phyloP scores from a whole-genome alignment of 1,140 invertebrate genomes.

The Andricus grossulariae region DNA sequence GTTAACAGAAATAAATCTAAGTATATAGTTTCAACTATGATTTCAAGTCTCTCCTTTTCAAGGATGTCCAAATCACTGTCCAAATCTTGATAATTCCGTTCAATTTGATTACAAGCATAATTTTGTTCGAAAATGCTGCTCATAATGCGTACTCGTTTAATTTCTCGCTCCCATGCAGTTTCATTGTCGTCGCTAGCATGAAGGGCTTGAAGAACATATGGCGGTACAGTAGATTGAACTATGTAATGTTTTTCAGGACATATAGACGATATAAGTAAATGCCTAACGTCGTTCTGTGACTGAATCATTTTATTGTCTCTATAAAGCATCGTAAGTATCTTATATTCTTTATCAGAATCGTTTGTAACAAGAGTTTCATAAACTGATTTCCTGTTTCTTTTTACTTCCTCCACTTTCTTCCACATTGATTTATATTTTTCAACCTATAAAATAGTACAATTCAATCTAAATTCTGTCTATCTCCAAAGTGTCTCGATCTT shows the following conservation, averaged over 20 bases:
- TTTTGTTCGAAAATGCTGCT: conserved; percentile 79
- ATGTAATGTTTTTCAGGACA: conserved; percentile 19
- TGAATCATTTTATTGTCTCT: neutral
- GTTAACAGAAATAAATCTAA: conserved; percentile 82
- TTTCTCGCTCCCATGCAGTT: conserved; percentile 65
- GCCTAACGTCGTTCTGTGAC: neutral
- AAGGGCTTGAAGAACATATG: conserved; percentile 36
- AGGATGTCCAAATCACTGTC: conserved; percentile 81
- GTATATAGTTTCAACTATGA: conserved; percentile 80
- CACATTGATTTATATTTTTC: conserved; percentile 56
- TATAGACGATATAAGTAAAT: neutral
- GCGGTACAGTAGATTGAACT: conserved; percentile 29
- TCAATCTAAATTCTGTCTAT: no score
- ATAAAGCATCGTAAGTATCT: conserved; percentile 29
- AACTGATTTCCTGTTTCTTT: conserved; percentile 46
- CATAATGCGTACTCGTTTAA: conserved; percentile 61
- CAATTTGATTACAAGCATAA: conserved; percentile 78
- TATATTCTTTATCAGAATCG: neutral
- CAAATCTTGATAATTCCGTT: conserved; percentile 79
- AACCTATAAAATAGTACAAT: conserved; percentile 49
- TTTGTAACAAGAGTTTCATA: neutral
- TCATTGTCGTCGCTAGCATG: conserved; percentile 45
- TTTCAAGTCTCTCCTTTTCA: conserved; percentile 78
- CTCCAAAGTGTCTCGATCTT: no score
- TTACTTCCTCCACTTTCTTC: conserved; percentile 54